Evolutionary conservation across 2,113 vertebrate species (phyloP), one percentile per base, ranked within the genome.

Genomic region (Pseudorectes ferrugineus): DNA sequence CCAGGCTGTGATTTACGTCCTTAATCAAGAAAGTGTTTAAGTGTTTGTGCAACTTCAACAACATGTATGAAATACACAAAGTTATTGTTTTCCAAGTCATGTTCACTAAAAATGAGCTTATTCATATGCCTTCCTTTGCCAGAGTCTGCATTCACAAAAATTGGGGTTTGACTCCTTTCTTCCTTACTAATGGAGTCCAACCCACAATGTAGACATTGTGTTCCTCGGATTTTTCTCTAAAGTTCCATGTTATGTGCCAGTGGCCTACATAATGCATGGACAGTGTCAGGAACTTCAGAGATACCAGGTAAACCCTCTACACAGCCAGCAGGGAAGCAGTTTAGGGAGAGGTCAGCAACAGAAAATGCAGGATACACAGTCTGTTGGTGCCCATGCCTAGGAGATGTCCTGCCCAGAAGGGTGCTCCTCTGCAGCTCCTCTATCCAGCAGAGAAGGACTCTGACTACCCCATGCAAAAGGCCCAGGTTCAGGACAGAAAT

Each of bases 191-290:
- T 19, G 6, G 35, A 55, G 8, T 40, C 9, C 20, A n/a, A 36
- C 4, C 7, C 36, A 45, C 3, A 26, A 12, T 1, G 3, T 4
- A 67, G 24, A 35, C 10, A 35, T 0, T 17, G 3, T 24, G 23
- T 8, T 83, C 5, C 11, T 57, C 17, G 14, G 29, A 43, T 38
- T 87, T 94, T 82, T 55, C 66, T 51, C 19, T 46, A 1, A 42
- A 49, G 17, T 10, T 65, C 18, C 5, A 9, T 29, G 20, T 16
- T 40, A 17, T 3, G 9, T 35, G 5, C 3, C 9, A 33, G 43
- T 5, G 28, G 13, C 12, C 25, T 52, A 8, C 4, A 15, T 36
- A 51, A 45, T 7, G 2, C 17, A 24, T 8, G 24, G 23, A 12
- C 29, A 68, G 65, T 59, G 11, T 18, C 29, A 62, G 3, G 12